Base-by-base conservation (phyloP, 1,140 invertebrate species). In the Zaprionus vittiger region DNA sequence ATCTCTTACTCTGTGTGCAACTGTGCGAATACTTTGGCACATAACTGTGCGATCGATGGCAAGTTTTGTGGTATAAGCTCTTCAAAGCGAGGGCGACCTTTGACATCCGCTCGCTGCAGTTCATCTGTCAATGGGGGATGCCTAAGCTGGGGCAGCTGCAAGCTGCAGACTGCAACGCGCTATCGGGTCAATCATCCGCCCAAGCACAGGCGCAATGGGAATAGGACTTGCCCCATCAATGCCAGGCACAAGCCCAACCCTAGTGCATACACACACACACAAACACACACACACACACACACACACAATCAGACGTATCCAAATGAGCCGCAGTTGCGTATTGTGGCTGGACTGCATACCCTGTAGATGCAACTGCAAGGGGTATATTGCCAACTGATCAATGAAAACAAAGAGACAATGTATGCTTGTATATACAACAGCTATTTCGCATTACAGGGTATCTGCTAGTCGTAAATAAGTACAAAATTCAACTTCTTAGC, bases 131-230 rank as follows among this genome's bases (percentile, higher is more conserved):
- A 52, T 52, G 47, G 22, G 41, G 47, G 11, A 24, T 52, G 47
- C 20, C 17, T 52, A 24, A 24, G 12, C 47, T 20, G 17, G 41
- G 52, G 63, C 63, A 56, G 64, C 64, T 56, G 64, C 54, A 65
- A 54, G 11, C 31, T 34, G 31, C 31, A 28, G 15, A 20, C 28
- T 14, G 17, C 47, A 20, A 41, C 55, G 38, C 17, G 64, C 54
- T 66, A 66, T 66, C 64, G 52, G 64, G 52, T 56, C 63, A 55
- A 65, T 65, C 41, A 47, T 47, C 41, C 41, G 41, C 41, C 41
- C 41, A 44, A n/a, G 41, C 41, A 17, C 41, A 17, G 12, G 37
- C 12, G 37, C 61, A 63, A 64, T 49, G 54, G 62, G 62, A 64
- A 64, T 64, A 54, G 61, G 61, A 34, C 26, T 47, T 17, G 28